Evolutionary conservation across 2,888 invertebrate species (phyloP).

Genomic region (Orthonevra nobilis): DNA sequence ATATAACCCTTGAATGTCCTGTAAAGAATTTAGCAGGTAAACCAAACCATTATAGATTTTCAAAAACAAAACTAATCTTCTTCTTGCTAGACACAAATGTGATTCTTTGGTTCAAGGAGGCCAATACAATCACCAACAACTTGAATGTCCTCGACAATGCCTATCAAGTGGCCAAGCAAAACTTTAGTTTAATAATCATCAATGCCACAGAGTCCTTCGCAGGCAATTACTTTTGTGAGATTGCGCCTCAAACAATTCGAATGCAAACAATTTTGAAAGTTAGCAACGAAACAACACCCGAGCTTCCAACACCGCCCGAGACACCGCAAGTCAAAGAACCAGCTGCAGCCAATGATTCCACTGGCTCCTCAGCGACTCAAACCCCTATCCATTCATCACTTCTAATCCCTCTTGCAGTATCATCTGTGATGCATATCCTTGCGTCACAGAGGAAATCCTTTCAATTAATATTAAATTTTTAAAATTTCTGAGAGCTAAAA

Average conservation of each 20-base stretch:
- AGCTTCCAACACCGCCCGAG: constrained; percentile 13
- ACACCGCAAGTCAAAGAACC: constrained; percentile 39
- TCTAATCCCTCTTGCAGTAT: no score
- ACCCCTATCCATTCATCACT: no score
- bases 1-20: constrained; percentile 50
- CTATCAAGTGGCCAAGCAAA: constrained; percentile 34
- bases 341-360: constrained; percentile 21
- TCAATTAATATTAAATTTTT: constrained; percentile 33
- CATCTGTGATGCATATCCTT: constrained; percentile 9
- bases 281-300: constrained; percentile 25
- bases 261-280: constrained; percentile 53
- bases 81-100: constrained; percentile 44
- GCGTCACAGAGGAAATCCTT: constrained; percentile 23
- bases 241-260: constrained; percentile 48
- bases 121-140: constrained; percentile 49
- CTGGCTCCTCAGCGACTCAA: constrained; percentile 14
- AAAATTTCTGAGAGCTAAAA: constrained; percentile 16
- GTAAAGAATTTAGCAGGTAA: constrained; percentile 53
- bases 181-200: constrained; percentile 48
- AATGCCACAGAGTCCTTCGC: constrained; percentile 51
- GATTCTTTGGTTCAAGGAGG: constrained; percentile 52
- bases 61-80: background rate
- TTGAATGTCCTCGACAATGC: constrained; percentile 41
- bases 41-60: no score
- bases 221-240: constrained; percentile 56